Conservation (phyloP, 2,888 invertebrate species). For the Melinaea menophilus region DNA sequence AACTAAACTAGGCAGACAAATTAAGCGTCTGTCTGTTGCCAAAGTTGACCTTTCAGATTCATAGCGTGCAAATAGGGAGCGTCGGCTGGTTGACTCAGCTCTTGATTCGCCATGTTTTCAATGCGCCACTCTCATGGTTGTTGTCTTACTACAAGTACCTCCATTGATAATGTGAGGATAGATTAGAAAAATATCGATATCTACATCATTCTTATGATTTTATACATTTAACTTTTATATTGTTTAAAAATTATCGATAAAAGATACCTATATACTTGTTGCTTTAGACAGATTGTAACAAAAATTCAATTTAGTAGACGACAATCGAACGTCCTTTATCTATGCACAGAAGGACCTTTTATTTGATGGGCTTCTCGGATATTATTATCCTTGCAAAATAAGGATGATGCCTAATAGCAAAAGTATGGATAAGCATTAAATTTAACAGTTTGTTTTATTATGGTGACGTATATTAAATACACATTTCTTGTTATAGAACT, state of each 20-base stretch:
- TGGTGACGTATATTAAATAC: not conserved
- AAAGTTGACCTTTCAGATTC: conserved; percentile 56
- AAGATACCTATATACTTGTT: not conserved
- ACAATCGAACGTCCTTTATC: conserved; percentile 72
- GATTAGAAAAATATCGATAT: conserved; percentile 24
- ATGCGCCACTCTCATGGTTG: conserved; percentile 43
- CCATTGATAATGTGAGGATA: conserved; percentile 24
- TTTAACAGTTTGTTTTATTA: not conserved
- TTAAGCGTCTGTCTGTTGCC: conserved; percentile 24
- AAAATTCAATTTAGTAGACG: conserved; percentile 74
- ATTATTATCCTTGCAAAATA: conserved; percentile 57
- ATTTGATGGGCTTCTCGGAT: conserved; percentile 70
- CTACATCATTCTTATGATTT: not conserved
- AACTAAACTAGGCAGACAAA: conserved; percentile 24
- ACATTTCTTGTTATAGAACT: not conserved
- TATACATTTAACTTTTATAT: conserved; percentile 40
- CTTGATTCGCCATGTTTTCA: conserved; percentile 67
- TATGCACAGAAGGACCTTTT: conserved; percentile 75
- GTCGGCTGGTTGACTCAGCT: conserved; percentile 66
- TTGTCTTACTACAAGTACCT: conserved; percentile 28
- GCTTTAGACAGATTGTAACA: conserved; percentile 58
- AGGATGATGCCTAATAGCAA: conserved; percentile 37
- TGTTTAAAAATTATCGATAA: not conserved
- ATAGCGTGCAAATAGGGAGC: conserved; percentile 59
- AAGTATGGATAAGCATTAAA: conserved; percentile 44